Evolutionary conservation across 2,888 invertebrate species (phyloP).

Genomic region (Notocelia uddmanniana): DNA sequence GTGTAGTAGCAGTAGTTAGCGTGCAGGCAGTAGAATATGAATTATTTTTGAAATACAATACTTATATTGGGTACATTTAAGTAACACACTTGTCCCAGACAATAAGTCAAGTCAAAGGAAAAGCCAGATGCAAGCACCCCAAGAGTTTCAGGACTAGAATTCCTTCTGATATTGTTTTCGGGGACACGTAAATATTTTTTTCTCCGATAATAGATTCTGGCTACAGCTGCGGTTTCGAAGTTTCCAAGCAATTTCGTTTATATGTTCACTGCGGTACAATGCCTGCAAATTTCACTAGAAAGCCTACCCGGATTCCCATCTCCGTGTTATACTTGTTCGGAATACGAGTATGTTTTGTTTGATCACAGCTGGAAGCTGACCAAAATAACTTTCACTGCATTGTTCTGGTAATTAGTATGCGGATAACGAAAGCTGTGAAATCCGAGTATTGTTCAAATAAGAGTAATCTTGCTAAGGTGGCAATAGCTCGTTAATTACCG

Average conservation of each 20-base stretch:
- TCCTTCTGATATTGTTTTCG: no score
- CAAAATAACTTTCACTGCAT: conserved; percentile 46
- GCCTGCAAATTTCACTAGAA: conserved; percentile 38
- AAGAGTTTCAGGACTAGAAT: no score
- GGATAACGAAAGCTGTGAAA: conserved; percentile 45
- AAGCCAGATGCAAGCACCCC: no score
- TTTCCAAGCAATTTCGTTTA: conserved; percentile 17
- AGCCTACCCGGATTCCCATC: conserved; percentile 42
- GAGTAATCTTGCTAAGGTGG: conserved; percentile 28
- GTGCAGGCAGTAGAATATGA: no score
- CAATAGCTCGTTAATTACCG: conserved; percentile 4
- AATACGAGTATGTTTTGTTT: conserved; percentile 27
- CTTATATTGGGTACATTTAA: no score
- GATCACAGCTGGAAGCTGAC: conserved; percentile 42
- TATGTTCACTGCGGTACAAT: conserved; percentile 27
- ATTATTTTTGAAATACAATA: no score
- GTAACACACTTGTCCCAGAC: no score
- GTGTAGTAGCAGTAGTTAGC: no score
- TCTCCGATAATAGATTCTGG: not conserved
- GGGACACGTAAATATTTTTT: not conserved
- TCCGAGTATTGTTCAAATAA: conserved; percentile 42
- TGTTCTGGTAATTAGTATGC: conserved; percentile 42
- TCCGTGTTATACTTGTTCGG: conserved; percentile 26
- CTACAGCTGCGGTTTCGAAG: not conserved
- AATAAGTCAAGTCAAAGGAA: no score